Percentiles rank a stretch among this genome's conserved stretches.
phyloP scores from a whole-genome alignment of 2,113 vertebrate genomes.

The Tapirus terrestris region DNA sequence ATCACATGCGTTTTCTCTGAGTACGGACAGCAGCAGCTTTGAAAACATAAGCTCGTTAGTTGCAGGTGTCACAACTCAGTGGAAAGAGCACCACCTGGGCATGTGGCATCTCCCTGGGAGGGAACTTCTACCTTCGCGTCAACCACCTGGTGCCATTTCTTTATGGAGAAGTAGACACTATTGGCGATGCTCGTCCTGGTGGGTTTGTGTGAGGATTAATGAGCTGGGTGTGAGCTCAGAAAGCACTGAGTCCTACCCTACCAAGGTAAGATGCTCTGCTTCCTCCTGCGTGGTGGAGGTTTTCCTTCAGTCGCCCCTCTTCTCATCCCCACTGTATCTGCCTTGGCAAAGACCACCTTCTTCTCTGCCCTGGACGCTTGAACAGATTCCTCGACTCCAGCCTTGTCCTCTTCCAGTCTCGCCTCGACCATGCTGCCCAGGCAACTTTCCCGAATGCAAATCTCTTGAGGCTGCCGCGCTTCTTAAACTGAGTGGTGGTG shows the following conservation, averaged over 20 bases:
- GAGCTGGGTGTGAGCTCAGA: background rate
- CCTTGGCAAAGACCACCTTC: background rate
- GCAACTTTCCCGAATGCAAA: background rate
- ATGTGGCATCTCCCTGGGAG: background rate
- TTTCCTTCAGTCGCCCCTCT: background rate
- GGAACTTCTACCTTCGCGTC: background rate
- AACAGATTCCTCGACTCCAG: background rate
- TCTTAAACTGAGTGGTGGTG: background rate
- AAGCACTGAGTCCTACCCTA: background rate
- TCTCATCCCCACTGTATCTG: background rate
- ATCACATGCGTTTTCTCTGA: background rate
- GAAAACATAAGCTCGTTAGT: background rate
- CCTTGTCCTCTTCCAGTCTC: background rate
- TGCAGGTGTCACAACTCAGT: rapidly evolving
- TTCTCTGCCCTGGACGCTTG: background rate
- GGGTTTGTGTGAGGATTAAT: background rate
- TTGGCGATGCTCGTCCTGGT: background rate
- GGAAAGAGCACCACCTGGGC: background rate
- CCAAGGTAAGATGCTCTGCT: background rate
- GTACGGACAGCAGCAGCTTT: background rate
- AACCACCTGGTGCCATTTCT: background rate
- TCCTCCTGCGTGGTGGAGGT: background rate
- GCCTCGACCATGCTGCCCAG: background rate
- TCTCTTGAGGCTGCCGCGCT: background rate
- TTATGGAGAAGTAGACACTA: background rate